Base-by-base conservation (phyloP, 2,797 vertebrate species). In the Melopsittacus undulatus region DNA sequence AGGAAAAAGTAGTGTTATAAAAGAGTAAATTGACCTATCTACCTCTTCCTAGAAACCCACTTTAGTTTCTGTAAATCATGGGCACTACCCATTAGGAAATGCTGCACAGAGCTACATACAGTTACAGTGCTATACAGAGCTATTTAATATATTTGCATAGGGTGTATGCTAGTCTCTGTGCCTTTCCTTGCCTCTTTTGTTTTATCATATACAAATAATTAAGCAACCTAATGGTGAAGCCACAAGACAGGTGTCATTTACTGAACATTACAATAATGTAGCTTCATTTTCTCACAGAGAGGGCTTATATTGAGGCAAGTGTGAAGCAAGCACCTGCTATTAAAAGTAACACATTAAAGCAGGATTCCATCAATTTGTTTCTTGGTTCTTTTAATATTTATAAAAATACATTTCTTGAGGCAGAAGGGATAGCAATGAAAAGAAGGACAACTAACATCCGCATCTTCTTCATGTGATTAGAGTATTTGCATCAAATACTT, bases 191-290 rank as follows among this genome's bases (percentile, higher is more conserved):
- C 24, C 24, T 72, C 34, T 89, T 89, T 43, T 80, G 30, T 38
- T 83, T 80, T 73, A 48, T 63, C n/a, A 10, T 54, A 16, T 26
- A 7, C 8, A 56, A 87, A 75, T 38, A 83, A 75, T 24, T 34
- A 56, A 88, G 49, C 45, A 78, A 26, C 46, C 59, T 83, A 66
- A 80, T 19, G 51, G 62, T 76, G 94, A 94, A 97, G 95, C 96
- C 92, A 94, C 94, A 97, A 97, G 95, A 96, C 92, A 98, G 95
- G 98, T 98, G 97, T 97, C 96, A 96, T 97, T 98, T 97, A 95
- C 95, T 94, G 96, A 93, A 56, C 43, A 66, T 95, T 94, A 90
- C 93, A 90, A 96, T 95, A 97, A 94, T 95, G 94, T 92, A 96
- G 95, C 62, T 97, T 97, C 97, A 94, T 96, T 97, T 97, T 97